These are phyloP conservation scores for Andrena cerasifolii DNA, from an alignment of 1,140 invertebrate species.

Conservation along the genomic window DNA sequence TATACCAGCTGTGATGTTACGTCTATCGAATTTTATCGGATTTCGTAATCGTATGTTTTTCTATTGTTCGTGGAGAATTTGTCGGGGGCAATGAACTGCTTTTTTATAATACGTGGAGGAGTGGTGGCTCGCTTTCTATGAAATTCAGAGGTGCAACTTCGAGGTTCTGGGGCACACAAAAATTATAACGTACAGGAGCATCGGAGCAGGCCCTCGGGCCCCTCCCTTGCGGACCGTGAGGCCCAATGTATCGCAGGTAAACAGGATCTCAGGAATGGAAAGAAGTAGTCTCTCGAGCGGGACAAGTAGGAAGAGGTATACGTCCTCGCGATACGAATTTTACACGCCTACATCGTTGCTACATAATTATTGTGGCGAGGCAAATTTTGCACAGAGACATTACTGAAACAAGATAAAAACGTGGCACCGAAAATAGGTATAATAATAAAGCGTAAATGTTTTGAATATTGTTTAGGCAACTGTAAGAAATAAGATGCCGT, in stretches of 20 bases:
- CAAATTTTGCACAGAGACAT: background rate
- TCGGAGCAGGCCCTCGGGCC: background rate
- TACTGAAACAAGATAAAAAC: background rate
- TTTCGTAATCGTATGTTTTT: background rate
- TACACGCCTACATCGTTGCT: background rate
- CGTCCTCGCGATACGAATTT: constrained; percentile 2
- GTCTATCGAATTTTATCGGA: too few species aligned
- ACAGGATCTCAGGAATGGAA: constrained; percentile 67
- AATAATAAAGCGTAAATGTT: constrained; percentile 3
- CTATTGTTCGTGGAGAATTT: background rate
- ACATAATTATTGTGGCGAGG: background rate
- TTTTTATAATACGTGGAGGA: background rate
- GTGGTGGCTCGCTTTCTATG: too few species aligned
- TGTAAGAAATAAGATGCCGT: background rate
- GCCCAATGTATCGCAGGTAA: constrained; percentile 69
- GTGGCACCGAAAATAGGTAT: background rate
- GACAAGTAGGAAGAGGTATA: constrained; percentile 44
- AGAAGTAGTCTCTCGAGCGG: constrained; percentile 46
- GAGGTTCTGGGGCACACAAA: background rate
- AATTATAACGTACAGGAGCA: constrained; percentile 2
- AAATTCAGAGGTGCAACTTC: background rate
- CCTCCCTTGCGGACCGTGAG: constrained; percentile 55
- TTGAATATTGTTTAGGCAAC: background rate
- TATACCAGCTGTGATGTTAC: background rate
- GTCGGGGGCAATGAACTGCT: background rate